phyloP scores from a whole-genome alignment of 64 coral and sea anemone genomes.

The Exaiptasia diaphana region DNA sequence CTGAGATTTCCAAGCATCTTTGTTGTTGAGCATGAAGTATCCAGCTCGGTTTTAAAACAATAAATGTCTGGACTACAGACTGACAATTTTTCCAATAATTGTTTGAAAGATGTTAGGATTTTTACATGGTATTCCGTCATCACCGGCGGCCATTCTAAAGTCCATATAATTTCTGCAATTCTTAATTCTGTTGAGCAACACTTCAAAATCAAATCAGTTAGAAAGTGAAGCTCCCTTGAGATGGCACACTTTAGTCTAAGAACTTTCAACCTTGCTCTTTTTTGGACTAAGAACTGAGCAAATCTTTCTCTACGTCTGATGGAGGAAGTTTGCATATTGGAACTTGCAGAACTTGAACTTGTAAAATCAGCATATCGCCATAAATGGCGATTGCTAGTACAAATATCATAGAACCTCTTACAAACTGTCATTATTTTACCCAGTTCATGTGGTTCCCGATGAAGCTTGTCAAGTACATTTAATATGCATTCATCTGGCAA shows the following conservation, averaged over 20 bases:
- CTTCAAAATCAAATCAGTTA: conserved; percentile 21
- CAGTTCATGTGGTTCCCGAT: conserved; percentile 7
- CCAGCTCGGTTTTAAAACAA: neutral
- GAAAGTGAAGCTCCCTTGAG: conserved; percentile 21
- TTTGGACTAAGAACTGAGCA: conserved; percentile 49
- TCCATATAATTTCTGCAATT: conserved; percentile 41
- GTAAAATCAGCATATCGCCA: conserved; percentile 55
- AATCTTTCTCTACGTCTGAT: conserved; percentile 54
- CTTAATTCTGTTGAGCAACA: conserved; percentile 52
- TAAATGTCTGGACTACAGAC: neutral
- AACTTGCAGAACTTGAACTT: conserved; percentile 3
- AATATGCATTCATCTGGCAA: conserved; percentile 58
- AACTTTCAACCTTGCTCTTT: conserved; percentile 32
- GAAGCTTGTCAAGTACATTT: conserved; percentile 1
- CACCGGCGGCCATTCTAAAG: conserved; percentile 11
- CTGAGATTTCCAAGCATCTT: neutral
- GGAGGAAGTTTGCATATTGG: neutral
- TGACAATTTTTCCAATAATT: conserved; percentile 24
- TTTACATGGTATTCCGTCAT: neutral
- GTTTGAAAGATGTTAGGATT: conserved; percentile 14
- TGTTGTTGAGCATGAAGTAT: too few relatives aligned
- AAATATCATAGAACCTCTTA: conserved; percentile 35
- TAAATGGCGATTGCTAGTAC: conserved; percentile 11
- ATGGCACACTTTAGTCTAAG: conserved; percentile 19
- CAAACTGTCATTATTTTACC: conserved; percentile 28